Evolutionary conservation across 2,797 vertebrate species (phyloP), one percentile per base, ranked within the genome.

Genomic region (Crenuchus spilurus): DNA sequence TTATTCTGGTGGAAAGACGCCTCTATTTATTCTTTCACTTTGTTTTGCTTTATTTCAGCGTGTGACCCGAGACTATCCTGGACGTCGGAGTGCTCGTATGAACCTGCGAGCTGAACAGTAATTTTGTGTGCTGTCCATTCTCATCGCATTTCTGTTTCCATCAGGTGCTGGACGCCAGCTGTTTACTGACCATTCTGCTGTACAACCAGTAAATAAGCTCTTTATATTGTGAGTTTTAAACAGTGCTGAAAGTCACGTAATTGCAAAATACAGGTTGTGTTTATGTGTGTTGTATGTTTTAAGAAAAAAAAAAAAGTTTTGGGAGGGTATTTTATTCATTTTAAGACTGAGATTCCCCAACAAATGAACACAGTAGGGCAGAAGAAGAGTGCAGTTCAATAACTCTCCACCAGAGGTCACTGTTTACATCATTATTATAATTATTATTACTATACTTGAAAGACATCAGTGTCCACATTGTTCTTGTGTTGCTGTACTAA

Each of bases 181-280:
- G 10, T 49, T 26, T 26, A 57, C 33, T 37, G 33, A 60, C 55
- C 55, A 35, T 20, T 37, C 58, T 61, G 58, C 58, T 31, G 48
- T 61, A n/a, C 48, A 58, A 52, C 42, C 64, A 69, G 64, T 52
- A 51, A 22, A 74, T 68, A 67, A 74, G 54, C 64, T 74, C 30
- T 51, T 46, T 49, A 11, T 22, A 22, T 39, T 39, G 71, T 7
- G 8, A 35, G n/a, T 16, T 74, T 66, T 46, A 55, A 6, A 48
- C 31, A 8, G 51, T 28, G 39, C 71, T 63, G 37, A 49, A 41
- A 10, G 13, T 41, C 70, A 6, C 63, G 60, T 18, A 13, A 26
- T 16, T 16, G 20, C 13, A 42, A 9, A 28, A 14, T 2, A 26
- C 37, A 62, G 60, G 60, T 28, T 16, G 14, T 8, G 22, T 26